phyloP scores from a whole-genome alignment of 2,888 invertebrate species.

The Tinea pellionella region DNA sequence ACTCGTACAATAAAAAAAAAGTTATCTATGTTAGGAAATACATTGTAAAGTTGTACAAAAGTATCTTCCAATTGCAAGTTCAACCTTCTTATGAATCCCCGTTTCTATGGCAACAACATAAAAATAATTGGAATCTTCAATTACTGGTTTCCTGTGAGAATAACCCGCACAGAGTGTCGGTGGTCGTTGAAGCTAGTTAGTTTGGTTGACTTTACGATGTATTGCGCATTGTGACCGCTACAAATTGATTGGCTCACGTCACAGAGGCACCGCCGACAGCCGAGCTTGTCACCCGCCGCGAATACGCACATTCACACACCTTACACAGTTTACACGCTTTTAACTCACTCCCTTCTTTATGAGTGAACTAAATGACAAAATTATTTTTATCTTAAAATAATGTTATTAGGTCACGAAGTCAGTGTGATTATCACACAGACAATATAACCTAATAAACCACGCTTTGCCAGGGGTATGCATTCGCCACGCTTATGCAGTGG shows the following conservation, averaged over 20 bases:
- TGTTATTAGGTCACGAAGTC: too few relatives aligned
- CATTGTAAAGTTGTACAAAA: not conserved
- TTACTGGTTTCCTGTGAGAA: slow-evolving; percentile 25
- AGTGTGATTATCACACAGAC: too few relatives aligned
- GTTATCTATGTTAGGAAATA: too few relatives aligned
- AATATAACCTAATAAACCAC: too few relatives aligned
- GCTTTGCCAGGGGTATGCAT: too few relatives aligned
- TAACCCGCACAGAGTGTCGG: slow-evolving; percentile 21
- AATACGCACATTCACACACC: slow-evolving; percentile 4
- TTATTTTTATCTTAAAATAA: too few relatives aligned
- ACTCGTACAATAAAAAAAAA: too few relatives aligned
- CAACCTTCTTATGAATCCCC: too few relatives aligned
- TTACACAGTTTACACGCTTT: not conserved
- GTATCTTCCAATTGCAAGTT: too few relatives aligned
- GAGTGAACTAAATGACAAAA: too few relatives aligned
- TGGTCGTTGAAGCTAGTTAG: slow-evolving; percentile 47
- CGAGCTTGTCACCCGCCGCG: slow-evolving; percentile 42
- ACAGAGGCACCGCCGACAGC: slow-evolving; percentile 48
- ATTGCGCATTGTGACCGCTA: slow-evolving; percentile 54
- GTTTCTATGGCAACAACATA: not conserved
- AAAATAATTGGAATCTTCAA: slow-evolving; percentile 8
- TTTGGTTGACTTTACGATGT: slow-evolving; percentile 37
- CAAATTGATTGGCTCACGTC: slow-evolving; percentile 61
- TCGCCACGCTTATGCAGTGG: too few relatives aligned
- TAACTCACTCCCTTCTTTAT: not conserved